Evolutionary conservation across 2,797 vertebrate genomes (phyloP), one percentile per base, ranked within the genome.

Genomic region (Myotis myotis): DNA sequence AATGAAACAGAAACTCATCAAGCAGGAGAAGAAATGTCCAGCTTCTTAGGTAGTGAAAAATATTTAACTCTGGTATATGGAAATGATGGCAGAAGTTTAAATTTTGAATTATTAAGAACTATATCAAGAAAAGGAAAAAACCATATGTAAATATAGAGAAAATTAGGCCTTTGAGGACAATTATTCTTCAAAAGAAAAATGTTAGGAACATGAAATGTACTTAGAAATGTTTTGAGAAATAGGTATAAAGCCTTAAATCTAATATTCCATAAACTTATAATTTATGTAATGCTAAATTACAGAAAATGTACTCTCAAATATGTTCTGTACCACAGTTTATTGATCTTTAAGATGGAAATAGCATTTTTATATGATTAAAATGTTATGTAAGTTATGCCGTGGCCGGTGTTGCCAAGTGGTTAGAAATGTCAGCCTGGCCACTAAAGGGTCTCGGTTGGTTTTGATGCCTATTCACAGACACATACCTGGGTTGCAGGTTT

Each of bases 1-100:
- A 94, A 96, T 97, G 96, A 93, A 96, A 90, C 95, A 95, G 96
- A 97, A 97, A 92, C 78, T 97, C 95, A 97, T 97, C 95, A 95
- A 97, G 89, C 95, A 95, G 95, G 93, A 93, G 41, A 97, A 97
- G 96, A 97, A 96, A 68, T 92, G 95, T 93, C 62, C 89, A 91
- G 79, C 90, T 95, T 84, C 95, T 96, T 96, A 97, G 91, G 93
- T 95, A 96, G 97, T 94, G 83, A 86, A 97, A 97, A 95, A 93
- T 95, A 93, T 91, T 95, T 95, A 83, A 83, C 64, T 89, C 41
- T 79, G 96, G 74, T 92, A 88, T 93, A 84, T 97, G 96, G 91
- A 97, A 98, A 96, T 95, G 38, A 82, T 97, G 91, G 94, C 95
- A 94, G 97, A 64, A 0, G 1, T 88, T 81, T 95, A 93, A 96